These are phyloP conservation scores for Hypolimnas misippus DNA, from an alignment of 2,888 invertebrate genomes.

Conservation along the genomic window DNA sequence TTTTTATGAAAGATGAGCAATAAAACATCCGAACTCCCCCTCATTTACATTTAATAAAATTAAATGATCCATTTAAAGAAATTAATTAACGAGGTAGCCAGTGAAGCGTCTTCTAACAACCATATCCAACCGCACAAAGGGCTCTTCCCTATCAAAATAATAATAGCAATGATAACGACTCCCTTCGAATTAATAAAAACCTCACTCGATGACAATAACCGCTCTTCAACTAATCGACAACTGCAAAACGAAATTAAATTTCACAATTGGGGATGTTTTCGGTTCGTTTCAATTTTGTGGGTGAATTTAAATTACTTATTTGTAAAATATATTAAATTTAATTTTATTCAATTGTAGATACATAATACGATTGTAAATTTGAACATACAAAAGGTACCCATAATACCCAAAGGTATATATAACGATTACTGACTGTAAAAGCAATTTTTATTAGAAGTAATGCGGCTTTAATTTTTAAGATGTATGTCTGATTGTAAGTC, in stretches of 20 bases:
- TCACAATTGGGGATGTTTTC: conserved; percentile 35
- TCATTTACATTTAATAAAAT: conserved; percentile 83
- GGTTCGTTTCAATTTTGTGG: conserved; percentile 13
- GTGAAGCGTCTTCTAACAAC: conserved; percentile 74
- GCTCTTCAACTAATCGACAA: conserved; percentile 77
- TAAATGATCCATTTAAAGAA: conserved; percentile 83
- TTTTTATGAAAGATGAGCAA: conserved; percentile 51
- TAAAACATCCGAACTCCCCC: conserved; percentile 68
- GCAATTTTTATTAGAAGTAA: no score
- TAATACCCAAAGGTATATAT: no score
- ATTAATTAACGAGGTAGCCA: conserved; percentile 81
- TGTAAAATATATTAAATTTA: not conserved
- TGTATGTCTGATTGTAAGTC: no score
- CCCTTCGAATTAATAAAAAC: conserved; percentile 80
- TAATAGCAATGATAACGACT: conserved; percentile 74
- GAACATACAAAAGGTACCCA: no score
- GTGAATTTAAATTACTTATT: conserved; percentile 26
- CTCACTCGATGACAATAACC: conserved; percentile 79
- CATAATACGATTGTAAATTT: no score
- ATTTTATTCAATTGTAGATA: not conserved
- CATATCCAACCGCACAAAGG: conserved; percentile 61
- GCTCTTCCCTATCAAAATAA: conserved; percentile 55
- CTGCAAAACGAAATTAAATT: conserved; percentile 71
- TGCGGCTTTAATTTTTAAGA: no score
- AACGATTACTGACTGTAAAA: no score